These are phyloP conservation scores for Agrotis ipsilon DNA, from an alignment of 2,888 invertebrate species.

Conservation along the genomic window DNA sequence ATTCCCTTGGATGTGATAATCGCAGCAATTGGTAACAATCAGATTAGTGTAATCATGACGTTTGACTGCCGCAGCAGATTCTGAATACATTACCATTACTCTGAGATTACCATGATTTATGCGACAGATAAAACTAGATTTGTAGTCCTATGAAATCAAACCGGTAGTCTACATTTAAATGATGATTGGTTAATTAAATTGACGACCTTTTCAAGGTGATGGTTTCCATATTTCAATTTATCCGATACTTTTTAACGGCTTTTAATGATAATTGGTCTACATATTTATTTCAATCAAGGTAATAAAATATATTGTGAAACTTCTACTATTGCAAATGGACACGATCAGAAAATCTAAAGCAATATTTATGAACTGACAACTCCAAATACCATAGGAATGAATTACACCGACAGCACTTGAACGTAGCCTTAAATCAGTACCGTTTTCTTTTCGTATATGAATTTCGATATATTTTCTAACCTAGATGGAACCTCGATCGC, in stretches of 20 bases:
- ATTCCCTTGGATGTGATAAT: constrained; percentile 4
- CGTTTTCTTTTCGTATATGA: constrained; percentile 2
- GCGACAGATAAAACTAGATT: not conserved
- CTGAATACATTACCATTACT: constrained; percentile 27
- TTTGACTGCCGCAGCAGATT: constrained; percentile 25
- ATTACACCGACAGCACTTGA: not conserved
- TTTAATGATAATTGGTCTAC: not conserved
- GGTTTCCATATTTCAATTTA: not conserved
- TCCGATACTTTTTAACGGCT: constrained; percentile 7
- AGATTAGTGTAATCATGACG: constrained; percentile 29
- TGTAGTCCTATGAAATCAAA: not conserved
- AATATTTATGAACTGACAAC: no score
- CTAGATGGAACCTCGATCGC: constrained; percentile 21
- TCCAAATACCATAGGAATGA: no score
- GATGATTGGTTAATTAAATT: constrained; percentile 13
- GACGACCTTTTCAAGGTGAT: not conserved
- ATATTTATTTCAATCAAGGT: not conserved
- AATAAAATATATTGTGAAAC: not conserved
- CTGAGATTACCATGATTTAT: constrained; percentile 19
- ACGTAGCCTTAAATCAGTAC: not conserved
- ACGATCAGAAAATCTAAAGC: no score
- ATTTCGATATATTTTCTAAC: constrained; percentile 21
- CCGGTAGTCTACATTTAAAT: not conserved
- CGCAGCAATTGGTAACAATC: constrained; percentile 22
- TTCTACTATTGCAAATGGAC: not conserved